Evolutionary conservation across 2,113 vertebrate species (phyloP).

Genomic region (Engystomops pustulosus): DNA sequence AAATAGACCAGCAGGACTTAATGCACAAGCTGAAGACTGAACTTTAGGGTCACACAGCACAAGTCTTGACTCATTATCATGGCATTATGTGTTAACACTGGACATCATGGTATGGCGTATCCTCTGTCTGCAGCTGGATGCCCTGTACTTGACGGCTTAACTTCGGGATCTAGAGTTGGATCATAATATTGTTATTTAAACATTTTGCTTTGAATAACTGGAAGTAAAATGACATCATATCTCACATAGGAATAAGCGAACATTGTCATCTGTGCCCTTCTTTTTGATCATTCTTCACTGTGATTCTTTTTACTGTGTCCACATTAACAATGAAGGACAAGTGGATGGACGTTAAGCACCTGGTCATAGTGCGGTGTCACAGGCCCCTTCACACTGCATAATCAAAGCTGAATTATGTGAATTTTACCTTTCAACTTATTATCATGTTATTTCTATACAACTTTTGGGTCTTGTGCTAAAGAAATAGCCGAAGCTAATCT

Average conservation of each 20-base stretch:
- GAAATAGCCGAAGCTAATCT: not conserved
- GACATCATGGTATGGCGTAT: not conserved
- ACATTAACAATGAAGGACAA: not conserved
- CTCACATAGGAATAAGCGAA: not conserved
- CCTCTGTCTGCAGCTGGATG: not conserved
- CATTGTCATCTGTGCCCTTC: not conserved
- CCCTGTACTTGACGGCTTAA: not conserved
- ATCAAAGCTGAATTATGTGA: not conserved
- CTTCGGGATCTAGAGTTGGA: too few species aligned
- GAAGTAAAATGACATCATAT: not conserved
- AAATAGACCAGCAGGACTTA: conserved; percentile 95
- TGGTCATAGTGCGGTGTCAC: not conserved
- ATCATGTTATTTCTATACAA: not conserved
- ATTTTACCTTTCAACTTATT: not conserved
- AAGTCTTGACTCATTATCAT: not conserved
- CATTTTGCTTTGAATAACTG: conserved; percentile 4
- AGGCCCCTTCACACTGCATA: not conserved
- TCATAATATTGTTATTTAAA: too few species aligned
- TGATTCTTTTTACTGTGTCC: not conserved
- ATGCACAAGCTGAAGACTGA: conserved; percentile 98
- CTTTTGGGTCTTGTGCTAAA: not conserved
- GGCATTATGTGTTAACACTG: conserved; percentile 16
- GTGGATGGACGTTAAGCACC: not conserved
- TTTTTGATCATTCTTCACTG: not conserved
- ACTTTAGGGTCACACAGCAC: conserved; percentile 74